phyloP scores from a whole-genome alignment of 1,140 invertebrate species.

The Matsumurasca onukii region DNA sequence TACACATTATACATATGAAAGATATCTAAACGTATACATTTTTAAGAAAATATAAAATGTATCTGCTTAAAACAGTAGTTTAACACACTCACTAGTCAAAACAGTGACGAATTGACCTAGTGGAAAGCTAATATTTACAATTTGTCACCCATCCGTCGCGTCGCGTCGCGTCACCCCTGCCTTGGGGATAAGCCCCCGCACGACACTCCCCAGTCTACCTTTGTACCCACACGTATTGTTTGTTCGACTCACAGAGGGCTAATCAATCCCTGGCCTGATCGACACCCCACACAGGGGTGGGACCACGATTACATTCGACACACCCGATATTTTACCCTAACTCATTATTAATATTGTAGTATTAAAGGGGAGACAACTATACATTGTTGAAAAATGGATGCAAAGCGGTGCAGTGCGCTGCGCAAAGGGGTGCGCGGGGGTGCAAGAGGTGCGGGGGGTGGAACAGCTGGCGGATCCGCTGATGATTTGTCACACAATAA shows the following conservation, averaged over 20 bases:
- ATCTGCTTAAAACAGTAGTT: too few relatives aligned
- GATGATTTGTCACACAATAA: too few relatives aligned
- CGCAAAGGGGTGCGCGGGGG: background rate
- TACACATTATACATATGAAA: too few relatives aligned
- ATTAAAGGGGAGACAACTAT: slow-evolving; percentile 10
- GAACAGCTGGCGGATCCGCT: background rate
- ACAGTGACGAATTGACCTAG: too few relatives aligned
- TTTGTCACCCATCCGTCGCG: too few relatives aligned
- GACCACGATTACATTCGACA: slow-evolving; percentile 18
- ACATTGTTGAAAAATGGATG: slow-evolving; percentile 22
- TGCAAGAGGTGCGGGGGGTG: background rate
- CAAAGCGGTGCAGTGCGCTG: background rate
- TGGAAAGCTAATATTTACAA: too few relatives aligned
- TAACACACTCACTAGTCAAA: too few relatives aligned
- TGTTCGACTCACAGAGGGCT: background rate
- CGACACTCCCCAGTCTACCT: background rate
- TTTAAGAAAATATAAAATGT: too few relatives aligned
- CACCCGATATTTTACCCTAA: slow-evolving; percentile 26
- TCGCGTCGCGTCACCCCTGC: too few relatives aligned
- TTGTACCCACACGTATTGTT: background rate
- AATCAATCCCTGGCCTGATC: background rate
- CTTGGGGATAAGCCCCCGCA: too few relatives aligned
- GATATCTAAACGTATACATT: too few relatives aligned
- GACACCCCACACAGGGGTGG: background rate
- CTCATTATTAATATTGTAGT: slow-evolving; percentile 26